phyloP scores from a whole-genome alignment of 2,113 vertebrate genomes.

The Fulica atra region DNA sequence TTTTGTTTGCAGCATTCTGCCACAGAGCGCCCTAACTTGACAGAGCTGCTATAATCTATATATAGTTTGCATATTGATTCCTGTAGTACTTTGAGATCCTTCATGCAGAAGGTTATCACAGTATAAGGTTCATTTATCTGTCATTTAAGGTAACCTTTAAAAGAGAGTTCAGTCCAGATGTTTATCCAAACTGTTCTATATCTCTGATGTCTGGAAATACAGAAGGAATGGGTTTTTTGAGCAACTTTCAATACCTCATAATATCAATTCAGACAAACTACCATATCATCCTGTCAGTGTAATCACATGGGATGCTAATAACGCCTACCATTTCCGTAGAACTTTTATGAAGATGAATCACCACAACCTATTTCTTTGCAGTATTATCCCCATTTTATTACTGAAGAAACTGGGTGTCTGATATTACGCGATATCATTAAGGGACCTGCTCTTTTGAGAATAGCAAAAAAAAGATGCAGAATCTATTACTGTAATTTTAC shows the following conservation, averaged over 20 bases:
- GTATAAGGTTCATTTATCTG: constrained; percentile 6
- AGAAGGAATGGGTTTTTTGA: background rate
- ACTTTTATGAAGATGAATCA: constrained; percentile 33
- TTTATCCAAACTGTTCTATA: constrained; percentile 30
- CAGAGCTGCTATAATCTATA: background rate
- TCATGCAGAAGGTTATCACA: constrained; percentile 10
- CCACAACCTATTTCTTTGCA: background rate
- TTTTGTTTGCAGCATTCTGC: background rate
- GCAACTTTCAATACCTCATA: constrained; percentile 35
- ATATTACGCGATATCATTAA: background rate
- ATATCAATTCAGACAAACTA: constrained; percentile 43
- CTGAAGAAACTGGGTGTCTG: background rate
- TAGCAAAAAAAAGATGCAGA: background rate
- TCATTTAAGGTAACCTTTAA: constrained; percentile 33
- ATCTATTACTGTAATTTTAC: background rate
- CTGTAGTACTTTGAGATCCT: constrained; percentile 7
- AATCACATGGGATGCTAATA: constrained; percentile 40
- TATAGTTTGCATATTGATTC: constrained; percentile 41
- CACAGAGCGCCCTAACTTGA: background rate
- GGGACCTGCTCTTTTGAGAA: background rate
- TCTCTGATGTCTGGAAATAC: constrained; percentile 3
- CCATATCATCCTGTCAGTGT: constrained; percentile 19
- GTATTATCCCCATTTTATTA: background rate
- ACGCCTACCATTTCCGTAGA: background rate
- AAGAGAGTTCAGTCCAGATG: constrained; percentile 3